Base-by-base conservation (phyloP, 2,888 invertebrate genomes). In the Drosophila merina region DNA sequence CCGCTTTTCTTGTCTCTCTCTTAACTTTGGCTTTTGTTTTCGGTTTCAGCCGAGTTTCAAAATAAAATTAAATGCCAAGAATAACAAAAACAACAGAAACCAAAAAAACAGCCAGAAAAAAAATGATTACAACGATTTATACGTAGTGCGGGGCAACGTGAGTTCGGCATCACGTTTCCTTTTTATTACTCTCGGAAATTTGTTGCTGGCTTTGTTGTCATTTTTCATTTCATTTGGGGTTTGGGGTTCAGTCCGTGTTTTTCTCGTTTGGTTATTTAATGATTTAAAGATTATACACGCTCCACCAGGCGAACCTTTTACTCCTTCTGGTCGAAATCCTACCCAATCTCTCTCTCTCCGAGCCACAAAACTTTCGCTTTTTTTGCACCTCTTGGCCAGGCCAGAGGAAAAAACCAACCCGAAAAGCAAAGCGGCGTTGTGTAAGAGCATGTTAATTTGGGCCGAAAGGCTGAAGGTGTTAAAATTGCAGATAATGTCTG, bases 201-300 rank as follows among this genome's bases (percentile, higher is more conserved):
- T 70, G 52, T 60, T 64, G 52, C 56, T 59, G 66, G 59, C 64
- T 51, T 59, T 60, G 57, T 72, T 77, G 70, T 74, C 67, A 64
- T 76, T 83, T 74, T 75, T 80, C 76, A 72, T 75, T 75, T 80
- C 74, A 71, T 75, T 72, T 77, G 30, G 52, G 52, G 52, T 75
- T 72, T 77, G 30, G 52, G 52, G 52, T 45, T 47, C 63, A 31
- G 58, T 67, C 60, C 67, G 73, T 67, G 69, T 64, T 73, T 57
- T 56, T 49, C 64, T 51, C 63, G 54, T 79, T 68, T 72, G 81
- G 81, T 86, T 83, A 84, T 83, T 86, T 83, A 84, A 84, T 81
- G 87, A 81, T 86, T 82, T 84, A 75, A 80, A 86, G 81, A 86
- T 81, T 81, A 86, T 81, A 79, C 83, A 85, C 83, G 83, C 79